Conservation (phyloP, 2,797 vertebrate species). For the Calcarius lapponicus region DNA sequence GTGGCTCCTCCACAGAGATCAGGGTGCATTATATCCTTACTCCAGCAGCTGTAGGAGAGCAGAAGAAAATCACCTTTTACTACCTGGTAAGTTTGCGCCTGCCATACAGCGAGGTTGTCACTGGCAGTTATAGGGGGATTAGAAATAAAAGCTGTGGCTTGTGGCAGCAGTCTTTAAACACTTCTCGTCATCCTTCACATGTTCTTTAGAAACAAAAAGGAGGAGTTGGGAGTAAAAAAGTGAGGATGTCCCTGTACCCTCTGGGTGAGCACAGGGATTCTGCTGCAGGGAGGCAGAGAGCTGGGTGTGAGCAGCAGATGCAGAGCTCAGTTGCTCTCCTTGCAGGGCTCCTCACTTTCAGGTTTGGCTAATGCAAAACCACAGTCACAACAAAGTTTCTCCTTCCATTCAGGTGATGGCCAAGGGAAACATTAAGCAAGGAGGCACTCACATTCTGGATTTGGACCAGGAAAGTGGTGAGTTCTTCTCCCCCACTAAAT, state of each 20-base stretch:
- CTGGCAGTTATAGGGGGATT: background rate
- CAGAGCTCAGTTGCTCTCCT: background rate
- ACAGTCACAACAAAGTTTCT: background rate
- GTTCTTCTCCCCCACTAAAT: background rate
- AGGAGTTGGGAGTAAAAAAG: background rate
- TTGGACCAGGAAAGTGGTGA: conserved; percentile 75
- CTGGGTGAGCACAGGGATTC: background rate
- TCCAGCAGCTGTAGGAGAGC: background rate
- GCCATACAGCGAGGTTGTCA: background rate
- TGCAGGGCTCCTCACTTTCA: background rate
- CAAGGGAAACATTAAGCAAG: conserved; percentile 77
- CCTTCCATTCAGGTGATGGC: conserved; percentile 81
- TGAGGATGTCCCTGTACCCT: background rate
- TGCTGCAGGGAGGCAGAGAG: background rate
- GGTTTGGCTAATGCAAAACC: background rate
- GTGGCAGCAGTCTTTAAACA: background rate
- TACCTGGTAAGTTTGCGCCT: conserved; percentile 70
- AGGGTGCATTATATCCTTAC: conserved; percentile 65
- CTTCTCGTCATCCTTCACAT: background rate
- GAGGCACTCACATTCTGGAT: conserved; percentile 63
- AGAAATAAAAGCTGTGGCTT: background rate
- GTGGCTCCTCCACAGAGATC: conserved; percentile 41
- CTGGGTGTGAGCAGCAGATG: background rate
- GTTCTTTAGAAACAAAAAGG: background rate
- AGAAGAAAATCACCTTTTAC: conserved; percentile 66